These are phyloP conservation scores for Cromileptes altivelis DNA, from an alignment of 2,113 vertebrate genomes.

Conservation along the genomic window DNA sequence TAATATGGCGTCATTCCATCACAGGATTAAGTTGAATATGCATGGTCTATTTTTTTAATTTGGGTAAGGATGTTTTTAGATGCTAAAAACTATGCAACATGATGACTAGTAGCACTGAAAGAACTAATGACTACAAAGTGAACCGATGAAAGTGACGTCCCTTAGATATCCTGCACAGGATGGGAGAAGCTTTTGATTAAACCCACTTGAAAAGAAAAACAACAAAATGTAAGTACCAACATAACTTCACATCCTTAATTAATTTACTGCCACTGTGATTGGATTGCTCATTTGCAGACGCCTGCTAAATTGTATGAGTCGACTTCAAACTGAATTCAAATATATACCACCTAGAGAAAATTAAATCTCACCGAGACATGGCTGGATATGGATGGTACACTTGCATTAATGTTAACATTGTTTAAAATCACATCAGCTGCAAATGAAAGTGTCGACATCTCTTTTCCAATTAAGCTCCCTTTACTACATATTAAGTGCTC, in stretches of 20 bases:
- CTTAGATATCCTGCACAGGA: background rate
- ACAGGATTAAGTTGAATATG: slow-evolving; percentile 1
- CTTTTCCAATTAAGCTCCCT: slow-evolving; percentile 70
- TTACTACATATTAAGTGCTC: slow-evolving; percentile 69
- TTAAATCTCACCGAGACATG: slow-evolving; percentile 63
- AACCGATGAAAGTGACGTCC: background rate
- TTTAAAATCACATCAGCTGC: slow-evolving; percentile 65
- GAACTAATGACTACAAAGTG: background rate
- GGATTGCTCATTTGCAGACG: slow-evolving; percentile 21
- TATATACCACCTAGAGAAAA: slow-evolving; percentile 56
- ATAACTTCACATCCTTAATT: slow-evolving; percentile 9
- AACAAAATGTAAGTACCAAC: background rate
- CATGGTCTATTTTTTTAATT: slow-evolving; percentile 5
- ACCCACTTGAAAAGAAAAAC: slow-evolving; percentile 13
- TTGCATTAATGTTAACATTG: slow-evolving; percentile 76
- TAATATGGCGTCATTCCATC: background rate
- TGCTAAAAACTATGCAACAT: background rate
- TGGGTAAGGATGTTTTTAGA: background rate
- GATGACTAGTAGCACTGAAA: background rate
- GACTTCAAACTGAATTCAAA: slow-evolving; percentile 45
- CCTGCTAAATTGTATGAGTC: background rate
- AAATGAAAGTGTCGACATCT: slow-evolving; percentile 64
- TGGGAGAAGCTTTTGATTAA: background rate
- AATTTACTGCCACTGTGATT: background rate
- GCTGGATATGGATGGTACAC: slow-evolving; percentile 63